A percentile compares a stretch with the other conserved stretches of the same genome.
phyloP scores from a whole-genome alignment of 2,113 vertebrate genomes.

The Cyphomyrus discorhynchus region DNA sequence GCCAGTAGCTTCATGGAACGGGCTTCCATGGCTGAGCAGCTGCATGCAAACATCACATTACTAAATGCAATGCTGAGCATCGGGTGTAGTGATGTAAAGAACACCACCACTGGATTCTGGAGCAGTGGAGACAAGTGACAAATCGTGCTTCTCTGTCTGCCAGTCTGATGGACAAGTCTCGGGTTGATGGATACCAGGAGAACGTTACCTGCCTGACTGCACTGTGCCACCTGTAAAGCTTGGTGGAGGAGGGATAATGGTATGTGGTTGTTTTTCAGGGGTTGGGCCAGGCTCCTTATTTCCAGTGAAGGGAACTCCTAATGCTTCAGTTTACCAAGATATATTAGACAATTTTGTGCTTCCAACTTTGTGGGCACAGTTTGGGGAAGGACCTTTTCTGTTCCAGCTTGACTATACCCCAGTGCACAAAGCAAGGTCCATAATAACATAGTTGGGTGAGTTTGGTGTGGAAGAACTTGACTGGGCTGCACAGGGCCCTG shows the following conservation, averaged over 20 bases:
- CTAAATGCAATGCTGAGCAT: neutral
- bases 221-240: too few relatives aligned
- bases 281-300: too few relatives aligned
- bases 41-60: neutral
- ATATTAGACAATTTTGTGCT: too few relatives aligned
- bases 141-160: neutral
- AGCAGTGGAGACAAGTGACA: neutral
- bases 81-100: neutral
- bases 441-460: neutral
- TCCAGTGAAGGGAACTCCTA: too few relatives aligned
- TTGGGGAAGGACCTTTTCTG: neutral
- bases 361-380: too few relatives aligned
- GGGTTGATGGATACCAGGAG: too few relatives aligned
- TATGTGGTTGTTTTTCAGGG: too few relatives aligned
- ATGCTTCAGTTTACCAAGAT: too few relatives aligned
- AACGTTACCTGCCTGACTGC: too few relatives aligned
- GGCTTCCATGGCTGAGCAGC: neutral
- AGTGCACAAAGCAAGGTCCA: neutral
- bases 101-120: neutral
- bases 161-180: neutral
- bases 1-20: neutral
- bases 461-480: neutral
- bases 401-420: neutral
- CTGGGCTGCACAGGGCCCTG: neutral
- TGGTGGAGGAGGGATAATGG: too few relatives aligned